Evolutionary conservation across 2,113 vertebrate genomes (phyloP).

Genomic region (Barbus barbus): DNA sequence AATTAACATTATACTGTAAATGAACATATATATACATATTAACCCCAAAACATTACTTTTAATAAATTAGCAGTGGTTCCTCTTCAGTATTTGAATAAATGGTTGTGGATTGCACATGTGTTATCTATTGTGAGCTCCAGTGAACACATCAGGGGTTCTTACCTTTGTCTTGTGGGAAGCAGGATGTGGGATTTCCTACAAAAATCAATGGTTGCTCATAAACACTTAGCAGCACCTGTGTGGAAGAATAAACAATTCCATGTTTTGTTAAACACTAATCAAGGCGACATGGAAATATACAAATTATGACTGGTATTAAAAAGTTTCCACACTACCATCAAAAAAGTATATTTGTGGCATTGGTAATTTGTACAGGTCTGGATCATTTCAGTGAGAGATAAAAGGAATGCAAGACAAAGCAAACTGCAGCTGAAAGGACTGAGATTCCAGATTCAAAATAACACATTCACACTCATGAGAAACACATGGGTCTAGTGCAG

Average conservation of each 20-base stretch:
- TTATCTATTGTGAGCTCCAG: slow-evolving; percentile 41
- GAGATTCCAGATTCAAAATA: slow-evolving; percentile 20
- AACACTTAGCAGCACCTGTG: slow-evolving; percentile 8
- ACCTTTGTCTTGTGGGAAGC: slow-evolving; percentile 40
- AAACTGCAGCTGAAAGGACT: slow-evolving; percentile 39
- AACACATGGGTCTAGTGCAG: slow-evolving; percentile 32
- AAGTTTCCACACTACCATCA: no score
- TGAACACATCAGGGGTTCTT: slow-evolving; percentile 5
- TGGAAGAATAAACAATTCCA: no score
- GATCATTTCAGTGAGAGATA: not conserved
- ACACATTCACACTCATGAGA: slow-evolving; percentile 27
- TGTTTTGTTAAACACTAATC: no score
- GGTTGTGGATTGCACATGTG: slow-evolving; percentile 48
- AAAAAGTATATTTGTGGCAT: not conserved
- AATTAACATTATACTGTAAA: no score
- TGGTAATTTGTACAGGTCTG: not conserved
- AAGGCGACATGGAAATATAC: no score
- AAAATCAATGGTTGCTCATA: slow-evolving; percentile 26
- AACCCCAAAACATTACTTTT: no score
- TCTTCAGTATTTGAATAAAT: slow-evolving; percentile 23
- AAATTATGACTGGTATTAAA: no score
- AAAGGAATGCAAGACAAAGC: slow-evolving; percentile 24
- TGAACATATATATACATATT: no score
- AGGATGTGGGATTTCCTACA: slow-evolving; percentile 36
- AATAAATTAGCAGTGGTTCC: not conserved